Base-by-base conservation (phyloP, 2,113 vertebrate genomes). In the Trematocara unimaculatum region DNA sequence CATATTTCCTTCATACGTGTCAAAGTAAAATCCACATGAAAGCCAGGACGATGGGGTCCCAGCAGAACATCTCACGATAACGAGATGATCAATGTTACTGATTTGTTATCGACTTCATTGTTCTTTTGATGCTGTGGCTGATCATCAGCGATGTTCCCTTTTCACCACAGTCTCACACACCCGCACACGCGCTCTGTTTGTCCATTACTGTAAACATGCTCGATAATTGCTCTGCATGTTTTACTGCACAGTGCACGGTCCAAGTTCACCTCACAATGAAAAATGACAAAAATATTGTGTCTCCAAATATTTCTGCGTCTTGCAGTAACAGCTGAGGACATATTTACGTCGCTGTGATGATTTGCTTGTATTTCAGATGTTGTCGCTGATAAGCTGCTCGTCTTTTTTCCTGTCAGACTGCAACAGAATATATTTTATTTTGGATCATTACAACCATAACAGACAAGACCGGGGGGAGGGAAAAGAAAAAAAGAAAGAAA, bases 251-350 rank as follows among this genome's bases (percentile, higher is more conserved):
- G 49, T 9, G 15, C 55, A 7, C 7, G 4, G 14, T 86, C 84
- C 82, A 84, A 72, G 35, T 87, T 84, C 53, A 78, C 62, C 72
- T 74, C 90, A 62, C 18, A 1, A 51, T 90, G 89, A 91, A 88
- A 88, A 88, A 88, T 80, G 23, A 58, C 8, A 4, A 83, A 87
- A 92, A 89, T 87, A 92, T 91, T 91, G 91, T 89, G 81, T 90
- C 17, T 91, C 47, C 17, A 94, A 92, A 91, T 79, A 90, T 78
- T 86, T 38, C 14, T 31, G 45, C 7, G 3, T 79, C 86, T 84
- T 26, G 10, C 31, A 82, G 53, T 83, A 87, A 81, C 91, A 89
- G 84, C 82, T 77, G 78, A 42, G 85, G 85, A 86, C 31, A 26
- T 45, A 35, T 87, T 85, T 89, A 86, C 84, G 51, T 54, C 60